Base-by-base conservation (phyloP, 2,113 vertebrate species). In the Cariama cristata region DNA sequence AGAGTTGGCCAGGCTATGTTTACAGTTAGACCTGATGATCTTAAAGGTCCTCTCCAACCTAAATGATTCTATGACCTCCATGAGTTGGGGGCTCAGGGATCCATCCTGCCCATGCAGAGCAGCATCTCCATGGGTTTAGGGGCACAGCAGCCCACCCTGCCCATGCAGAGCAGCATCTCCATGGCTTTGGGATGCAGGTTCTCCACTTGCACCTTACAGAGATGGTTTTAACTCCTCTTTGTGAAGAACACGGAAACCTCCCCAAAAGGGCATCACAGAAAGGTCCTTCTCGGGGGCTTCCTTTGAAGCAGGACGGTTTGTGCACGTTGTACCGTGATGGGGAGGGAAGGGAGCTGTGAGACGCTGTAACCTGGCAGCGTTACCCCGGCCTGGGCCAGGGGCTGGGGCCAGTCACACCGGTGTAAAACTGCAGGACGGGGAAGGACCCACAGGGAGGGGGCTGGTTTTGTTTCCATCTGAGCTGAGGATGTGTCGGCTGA, bases 281-380 rank as follows among this genome's bases (percentile, higher is more conserved):
- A 50, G 9, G 42, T 18, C 30, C 55, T 74, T 80, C 53, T 56
- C 21, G 28, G 71, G 40, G 47, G 12, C n/a, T 68, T 67, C 40
- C 21, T 32, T 19, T 12, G 55, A 33, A 69, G 22, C 9, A 23
- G 49, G 42, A 27, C 33, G 55, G 42, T 50, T 45, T 82, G 53
- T 53, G 62, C 56, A 27, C 44, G 5, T 27, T 9, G 22, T 23
- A 16, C 26, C 22, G 1, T 1, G 42, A 9, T 10, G 56, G 44
- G 35, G 32, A 63, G 19, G 63, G 35, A 33, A 35, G 1, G 56
- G 35, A 76, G 35, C 68, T 12, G 24, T 4, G 76, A 49, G 55
- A 24, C 27, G 27, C 13, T 53, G 26, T 18, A 9, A 42, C 0
- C 1, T 7, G 38, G 32, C 55, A 40, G 19, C 16, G 1, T 53